Evolutionary conservation across 2,888 invertebrate species (phyloP), one percentile per base, ranked within the genome.

Genomic region (Diarsia brunnea): DNA sequence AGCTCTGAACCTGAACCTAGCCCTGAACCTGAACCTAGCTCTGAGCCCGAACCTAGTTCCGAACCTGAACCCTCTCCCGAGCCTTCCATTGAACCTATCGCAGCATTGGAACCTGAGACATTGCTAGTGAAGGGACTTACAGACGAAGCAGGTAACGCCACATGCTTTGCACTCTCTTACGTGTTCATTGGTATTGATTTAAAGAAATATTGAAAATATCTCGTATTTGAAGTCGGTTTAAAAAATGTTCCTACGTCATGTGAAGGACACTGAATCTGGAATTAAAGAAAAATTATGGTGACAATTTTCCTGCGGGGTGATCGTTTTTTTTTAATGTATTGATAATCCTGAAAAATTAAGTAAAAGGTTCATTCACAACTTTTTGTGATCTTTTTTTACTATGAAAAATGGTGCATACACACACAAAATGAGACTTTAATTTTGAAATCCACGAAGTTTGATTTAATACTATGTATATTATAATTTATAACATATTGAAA

Each of bases 121-220:
- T 95, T 96, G 92, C 94, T 96, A 93, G 96, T 96, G 91, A 96
- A 96, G 91, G 96, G 96, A 93, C 95, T 96, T 87, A 94, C 87
- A 89, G 96, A 96, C 90, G 95, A 96, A 87, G 91, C 94, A 96
- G 96, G 96, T 96, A 96, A 96, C 88, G 95, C 94, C 94, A 89
- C 81, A 80, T 71, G 94, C 95, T 95, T 95, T 83, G 95, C 94
- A 92, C 91, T 84, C 69, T 73, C 58, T 53, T 75, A 83, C 72
- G 47, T 43, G 53, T 72, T 81, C 63, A 81, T 85, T 85, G 78
- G 78, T 88, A 78, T 79, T 65, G 55, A 51, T 47, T 64, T 10
- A 49, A 45, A 63, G 1, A 12, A 24, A 38, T 19, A 27, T 47
- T 31, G 10, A 27, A 16, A 24, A 64, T 7, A n/a, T 24, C 7